phyloP scores from a whole-genome alignment of 2,888 invertebrate genomes.

The Cerceris rybyensis region DNA sequence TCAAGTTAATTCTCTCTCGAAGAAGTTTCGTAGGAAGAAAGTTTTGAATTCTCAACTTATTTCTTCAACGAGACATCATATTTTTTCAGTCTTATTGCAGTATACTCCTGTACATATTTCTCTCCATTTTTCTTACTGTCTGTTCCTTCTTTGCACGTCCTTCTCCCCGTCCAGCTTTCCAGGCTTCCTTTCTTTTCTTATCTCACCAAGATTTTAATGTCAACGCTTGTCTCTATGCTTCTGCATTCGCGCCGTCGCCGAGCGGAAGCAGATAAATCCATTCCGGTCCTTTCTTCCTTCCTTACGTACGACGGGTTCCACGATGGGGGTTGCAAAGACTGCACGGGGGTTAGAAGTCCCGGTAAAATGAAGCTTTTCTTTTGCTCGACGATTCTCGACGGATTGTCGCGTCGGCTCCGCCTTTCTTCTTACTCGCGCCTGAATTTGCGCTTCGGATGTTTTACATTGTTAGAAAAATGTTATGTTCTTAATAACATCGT shows the following conservation, averaged over 20 bases:
- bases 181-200: conserved; percentile 7
- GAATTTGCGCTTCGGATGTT: conserved; percentile 1
- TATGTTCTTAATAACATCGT: no score
- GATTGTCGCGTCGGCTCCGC: conserved; percentile 22
- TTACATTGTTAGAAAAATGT: no score
- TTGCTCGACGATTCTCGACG: conserved; percentile 25
- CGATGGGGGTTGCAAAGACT: not conserved
- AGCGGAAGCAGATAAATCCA: conserved; percentile 45
- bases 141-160: not conserved
- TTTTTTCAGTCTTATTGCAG: no score
- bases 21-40: no score
- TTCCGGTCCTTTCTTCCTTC: conserved; percentile 10
- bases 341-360: not conserved
- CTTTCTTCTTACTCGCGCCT: not conserved
- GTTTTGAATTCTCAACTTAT: no score
- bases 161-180: not conserved
- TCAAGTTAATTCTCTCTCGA: no score
- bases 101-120: not conserved
- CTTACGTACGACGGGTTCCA: conserved; percentile 7
- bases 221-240: conserved; percentile 39
- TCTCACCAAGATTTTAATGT: conserved; percentile 47
- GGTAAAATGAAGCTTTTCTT: conserved; percentile 17
- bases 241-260: conserved; percentile 18
- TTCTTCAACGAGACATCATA: no score
- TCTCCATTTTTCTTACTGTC: not conserved